Conservation (phyloP, 2,888 invertebrate species). For the Thelaira solivaga region DNA sequence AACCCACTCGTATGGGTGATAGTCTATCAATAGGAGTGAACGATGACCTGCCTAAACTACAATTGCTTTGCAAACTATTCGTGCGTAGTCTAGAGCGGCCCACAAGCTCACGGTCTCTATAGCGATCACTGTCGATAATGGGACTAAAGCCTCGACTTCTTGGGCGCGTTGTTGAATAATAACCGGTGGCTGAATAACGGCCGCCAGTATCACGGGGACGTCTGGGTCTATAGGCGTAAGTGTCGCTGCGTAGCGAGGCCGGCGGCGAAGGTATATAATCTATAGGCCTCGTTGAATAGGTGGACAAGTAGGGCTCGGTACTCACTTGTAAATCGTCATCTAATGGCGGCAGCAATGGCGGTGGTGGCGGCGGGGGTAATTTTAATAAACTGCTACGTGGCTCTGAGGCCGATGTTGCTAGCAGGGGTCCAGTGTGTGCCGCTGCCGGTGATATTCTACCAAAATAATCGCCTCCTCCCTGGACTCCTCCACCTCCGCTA, state of each 20-base stretch:
- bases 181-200: slow-evolving; percentile 57
- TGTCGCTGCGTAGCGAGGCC: slow-evolving; percentile 57
- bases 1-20: slow-evolving; percentile 40
- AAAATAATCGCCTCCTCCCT: slow-evolving; percentile 67
- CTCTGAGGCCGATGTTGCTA: slow-evolving; percentile 68
- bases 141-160: slow-evolving; percentile 52
- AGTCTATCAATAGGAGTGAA: slow-evolving; percentile 44
- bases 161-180: slow-evolving; percentile 51
- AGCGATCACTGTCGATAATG: slow-evolving; percentile 57
- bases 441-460: slow-evolving; percentile 65
- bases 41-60: slow-evolving; percentile 43
- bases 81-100: slow-evolving; percentile 51
- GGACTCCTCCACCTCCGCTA: slow-evolving; percentile 67
- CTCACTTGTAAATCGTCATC: slow-evolving; percentile 63
- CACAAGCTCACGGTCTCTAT: slow-evolving; percentile 53
- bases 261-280: slow-evolving; percentile 59
- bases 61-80: slow-evolving; percentile 55
- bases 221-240: slow-evolving; percentile 54
- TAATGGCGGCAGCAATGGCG: slow-evolving; percentile 67
- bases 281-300: slow-evolving; percentile 58
- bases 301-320: slow-evolving; percentile 57
- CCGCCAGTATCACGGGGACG: slow-evolving; percentile 42
- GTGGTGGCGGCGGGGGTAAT: slow-evolving; percentile 62
- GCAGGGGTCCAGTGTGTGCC: slow-evolving; percentile 67
- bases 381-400: slow-evolving; percentile 54